A percentile compares a stretch with the other conserved stretches of the same genome.
phyloP scores from a whole-genome alignment of 2,888 invertebrate species.

The Macrosiphum euphorbiae region DNA sequence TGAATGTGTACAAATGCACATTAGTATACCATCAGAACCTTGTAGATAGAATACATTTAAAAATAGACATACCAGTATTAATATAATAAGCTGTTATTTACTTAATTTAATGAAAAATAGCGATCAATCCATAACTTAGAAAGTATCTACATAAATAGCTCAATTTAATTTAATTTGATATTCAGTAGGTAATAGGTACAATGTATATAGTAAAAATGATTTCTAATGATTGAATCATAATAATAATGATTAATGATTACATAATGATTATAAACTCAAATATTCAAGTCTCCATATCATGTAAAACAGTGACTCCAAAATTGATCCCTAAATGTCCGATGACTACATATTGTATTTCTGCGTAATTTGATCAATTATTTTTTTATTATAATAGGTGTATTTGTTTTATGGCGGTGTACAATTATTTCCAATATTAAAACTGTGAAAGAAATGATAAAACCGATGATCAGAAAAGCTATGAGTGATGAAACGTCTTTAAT shows the following conservation, averaged over 20 bases:
- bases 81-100: too few species aligned
- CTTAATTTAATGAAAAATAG: too few species aligned
- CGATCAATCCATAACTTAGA: too few species aligned
- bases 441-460: background rate
- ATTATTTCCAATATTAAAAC: slow-evolving; percentile 44
- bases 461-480: slow-evolving; percentile 15
- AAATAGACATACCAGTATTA: too few species aligned
- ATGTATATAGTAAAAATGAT: too few species aligned
- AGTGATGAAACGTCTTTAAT: slow-evolving; percentile 42
- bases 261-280: background rate
- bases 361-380: background rate
- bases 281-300: background rate
- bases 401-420: background rate
- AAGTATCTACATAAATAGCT: too few species aligned
- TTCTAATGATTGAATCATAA: too few species aligned
- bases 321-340: background rate
- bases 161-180: too few species aligned
- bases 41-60: too few species aligned
- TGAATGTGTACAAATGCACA: too few species aligned
- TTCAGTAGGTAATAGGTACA: too few species aligned
- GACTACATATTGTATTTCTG: background rate
- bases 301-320: background rate
- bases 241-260: background rate
- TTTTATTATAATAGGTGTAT: background rate
- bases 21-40: too few species aligned